Base-by-base conservation (phyloP, 1,140 invertebrate genomes). In the Hesperophylax magnus region DNA sequence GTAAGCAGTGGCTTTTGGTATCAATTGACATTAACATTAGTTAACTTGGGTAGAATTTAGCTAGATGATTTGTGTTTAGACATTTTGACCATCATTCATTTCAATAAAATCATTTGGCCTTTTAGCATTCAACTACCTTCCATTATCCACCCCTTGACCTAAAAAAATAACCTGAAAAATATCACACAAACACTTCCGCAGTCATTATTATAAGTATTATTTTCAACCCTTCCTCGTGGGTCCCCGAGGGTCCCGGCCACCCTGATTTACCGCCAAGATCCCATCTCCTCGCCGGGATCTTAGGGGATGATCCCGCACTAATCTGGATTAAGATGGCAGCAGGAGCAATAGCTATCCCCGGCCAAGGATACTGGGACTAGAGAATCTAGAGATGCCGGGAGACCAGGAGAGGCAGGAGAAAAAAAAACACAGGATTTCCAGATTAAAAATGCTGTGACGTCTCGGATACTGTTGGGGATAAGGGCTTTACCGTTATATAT, bases 311-410 rank as follows among this genome's bases (percentile, higher is more conserved):
- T 75, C 71, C 54, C n/a, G 2, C 34, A 18, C n/a, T 72, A 72
- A 72, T 72, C 69, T 72, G 71, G 71, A 75, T 75, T 75, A 75
- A 75, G 71, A 75, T 58, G 71, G 52, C 71, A 20, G 34, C 67
- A 39, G 47, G 1, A 47, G 39, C 39, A 47, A 47, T 47, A 47
- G 39, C 39, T 47, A 47, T 67, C 63, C 63, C 31, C 27, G n/a
- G 63, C 24, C 11, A 67, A 31, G 63, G 63, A 67, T 67, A 17
- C 61, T 65, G 27, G 24, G 63, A 24, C 56, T 6, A 31, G 9
- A 31, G 61, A 31, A 31, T 65, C 63, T 47, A 20, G 18, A 39
- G 34, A 56, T 75, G 71, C 52, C n/a, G 9, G 71, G 47, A 53
- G 17, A 47, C 9, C 61, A 65, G 61, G 22, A 65, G 7, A 24